phyloP scores from a whole-genome alignment of 1,140 invertebrate genomes.

The Andricus grossulariae region DNA sequence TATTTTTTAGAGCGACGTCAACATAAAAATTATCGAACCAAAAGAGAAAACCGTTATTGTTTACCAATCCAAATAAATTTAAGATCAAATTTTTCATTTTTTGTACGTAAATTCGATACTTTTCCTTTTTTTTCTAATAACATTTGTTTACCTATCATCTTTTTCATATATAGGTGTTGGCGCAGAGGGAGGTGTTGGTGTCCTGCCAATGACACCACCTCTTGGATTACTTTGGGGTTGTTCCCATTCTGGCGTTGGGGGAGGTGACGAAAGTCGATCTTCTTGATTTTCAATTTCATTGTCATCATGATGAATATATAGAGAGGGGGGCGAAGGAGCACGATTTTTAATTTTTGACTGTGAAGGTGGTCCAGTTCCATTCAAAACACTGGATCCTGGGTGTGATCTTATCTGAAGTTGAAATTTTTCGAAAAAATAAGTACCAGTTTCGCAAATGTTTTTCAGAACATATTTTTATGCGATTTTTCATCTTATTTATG shows the following conservation, averaged over 20 bases:
- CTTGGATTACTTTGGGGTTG: conserved; percentile 59
- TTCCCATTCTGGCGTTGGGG: conserved; percentile 45
- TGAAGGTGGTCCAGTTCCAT: conserved; percentile 25
- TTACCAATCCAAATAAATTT: too few species aligned
- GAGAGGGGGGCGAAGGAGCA: background rate
- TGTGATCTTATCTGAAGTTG: conserved; percentile 20
- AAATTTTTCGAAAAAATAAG: background rate
- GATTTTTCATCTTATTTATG: background rate
- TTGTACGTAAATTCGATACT: background rate
- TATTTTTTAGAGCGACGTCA: too few species aligned
- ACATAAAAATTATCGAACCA: too few species aligned
- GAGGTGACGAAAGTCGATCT: conserved; percentile 6
- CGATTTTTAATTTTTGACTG: background rate
- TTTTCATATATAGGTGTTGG: conserved; percentile 55
- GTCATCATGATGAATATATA: conserved; percentile 2
- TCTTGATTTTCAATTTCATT: conserved; percentile 22
- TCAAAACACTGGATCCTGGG: conserved; percentile 3
- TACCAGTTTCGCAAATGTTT: background rate
- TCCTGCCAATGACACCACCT: conserved; percentile 67
- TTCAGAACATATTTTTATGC: background rate
- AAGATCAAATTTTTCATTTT: too few species aligned
- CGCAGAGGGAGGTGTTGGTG: conserved; percentile 61
- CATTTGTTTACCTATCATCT: conserved; percentile 31
- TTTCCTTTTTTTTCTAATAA: background rate
- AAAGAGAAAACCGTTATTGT: too few species aligned